Base-by-base conservation (phyloP, 2,888 invertebrate species). In the Amphipoea lucens region DNA sequence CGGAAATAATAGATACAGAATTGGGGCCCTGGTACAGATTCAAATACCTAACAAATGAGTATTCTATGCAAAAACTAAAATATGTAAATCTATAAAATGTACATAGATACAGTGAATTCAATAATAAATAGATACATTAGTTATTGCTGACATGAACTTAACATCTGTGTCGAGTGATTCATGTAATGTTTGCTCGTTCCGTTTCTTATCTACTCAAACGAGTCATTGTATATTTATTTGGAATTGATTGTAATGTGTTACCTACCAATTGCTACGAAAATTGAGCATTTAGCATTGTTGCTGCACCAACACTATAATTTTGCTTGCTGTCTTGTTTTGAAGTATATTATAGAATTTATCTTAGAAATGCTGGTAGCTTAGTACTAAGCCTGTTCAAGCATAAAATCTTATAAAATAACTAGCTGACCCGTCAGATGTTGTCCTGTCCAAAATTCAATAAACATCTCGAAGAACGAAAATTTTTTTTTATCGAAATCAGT, bases 131-230 rank as follows among this genome's bases (percentile, higher is more conserved):
- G 7, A n/a, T 23, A 63, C 45, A 57, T 54, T 57, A 51, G 14
- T 17, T 63, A 76, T 45, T 72, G 54, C n/a, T 71, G 66, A 65
- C 40, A 67, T 76, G n/a, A 74, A 85, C 70, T 40, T 77, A 57
- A 71, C 84, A 84, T 86, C 84, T 82, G 84, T 69, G 71, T 60
- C 54, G 63, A 62, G 23, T 87, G 87, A 84, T 65, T 87, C 87
- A 84, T 60, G 14, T 36, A 57, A 42, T 86, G 66, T 83, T 76
- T 67, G 12, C 66, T 51, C 67, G 67, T 51, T 66, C 73, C 60
- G 65, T 73, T 81, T 57, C 60, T 76, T 83, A 75, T 72, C 74
- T 63, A 71, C n/a, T 42, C 69, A 62, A 72, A 78, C 86, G 86
- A 70, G 29, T 84, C 83, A 84, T 60, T 20, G 11, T 29, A 73